A percentile compares a stretch with the other conserved stretches of the same genome.
These are phyloP conservation scores for Dendrolimus punctatus DNA, from an alignment of 1,140 invertebrate species.

Conservation along the genomic window DNA sequence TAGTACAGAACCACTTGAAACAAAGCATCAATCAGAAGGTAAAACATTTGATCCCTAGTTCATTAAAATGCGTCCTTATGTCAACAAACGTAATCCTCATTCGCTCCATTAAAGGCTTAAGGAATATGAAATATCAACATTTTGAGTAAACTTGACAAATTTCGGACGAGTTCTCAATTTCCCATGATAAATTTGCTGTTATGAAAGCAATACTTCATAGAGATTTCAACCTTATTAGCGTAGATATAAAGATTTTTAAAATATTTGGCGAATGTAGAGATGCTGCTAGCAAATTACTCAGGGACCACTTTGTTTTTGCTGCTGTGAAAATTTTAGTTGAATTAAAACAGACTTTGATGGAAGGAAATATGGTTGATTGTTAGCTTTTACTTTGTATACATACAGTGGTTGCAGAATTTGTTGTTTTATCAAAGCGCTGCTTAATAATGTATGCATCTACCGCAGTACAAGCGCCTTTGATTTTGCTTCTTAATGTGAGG, in stretches of 20 bases:
- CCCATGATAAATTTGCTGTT: background rate
- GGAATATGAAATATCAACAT: slow-evolving; percentile 26
- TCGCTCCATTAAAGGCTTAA: slow-evolving; percentile 21
- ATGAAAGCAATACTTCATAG: slow-evolving; percentile 1
- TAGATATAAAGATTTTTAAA: slow-evolving; percentile 1
- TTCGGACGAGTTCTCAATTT: slow-evolving; percentile 7
- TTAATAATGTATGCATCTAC: slow-evolving; percentile 41
- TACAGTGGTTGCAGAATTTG: slow-evolving; percentile 17
- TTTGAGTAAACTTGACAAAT: slow-evolving; percentile 25
- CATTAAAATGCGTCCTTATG: slow-evolving; percentile 4
- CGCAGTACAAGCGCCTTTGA: slow-evolving; percentile 37
- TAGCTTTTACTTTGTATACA: background rate
- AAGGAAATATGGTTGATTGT: too few relatives aligned
- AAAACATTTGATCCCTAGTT: too few relatives aligned
- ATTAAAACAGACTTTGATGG: too few relatives aligned
- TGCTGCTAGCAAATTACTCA: too few relatives aligned
- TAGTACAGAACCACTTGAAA: too few relatives aligned
- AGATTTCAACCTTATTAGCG: slow-evolving; percentile 11
- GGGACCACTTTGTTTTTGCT: too few relatives aligned
- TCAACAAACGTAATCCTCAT: slow-evolving; percentile 14
- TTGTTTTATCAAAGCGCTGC: slow-evolving; percentile 27
- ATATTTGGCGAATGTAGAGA: background rate
- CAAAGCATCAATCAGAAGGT: too few relatives aligned
- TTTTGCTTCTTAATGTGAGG: slow-evolving; percentile 26
- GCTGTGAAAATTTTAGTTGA: too few relatives aligned